Evolutionary conservation across 2,888 invertebrate species (phyloP).

Genomic region (Protonemura montana): DNA sequence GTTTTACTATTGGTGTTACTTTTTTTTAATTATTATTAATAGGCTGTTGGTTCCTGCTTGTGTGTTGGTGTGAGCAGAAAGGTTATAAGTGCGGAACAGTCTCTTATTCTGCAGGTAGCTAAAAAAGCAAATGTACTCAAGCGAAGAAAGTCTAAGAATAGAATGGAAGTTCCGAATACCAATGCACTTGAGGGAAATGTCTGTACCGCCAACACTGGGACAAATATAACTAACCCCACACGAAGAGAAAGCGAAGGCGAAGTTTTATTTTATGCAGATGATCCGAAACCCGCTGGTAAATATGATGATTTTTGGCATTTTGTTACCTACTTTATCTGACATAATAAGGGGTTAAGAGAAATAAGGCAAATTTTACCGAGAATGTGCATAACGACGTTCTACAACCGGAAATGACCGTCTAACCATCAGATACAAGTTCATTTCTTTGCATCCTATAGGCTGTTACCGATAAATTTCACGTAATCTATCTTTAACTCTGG

Average conservation of each 20-base stretch:
- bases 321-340: no score
- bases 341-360: no score
- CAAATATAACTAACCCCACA: conserved; percentile 45
- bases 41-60: conserved; percentile 50
- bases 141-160: conserved; percentile 72
- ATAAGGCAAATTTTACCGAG: no score
- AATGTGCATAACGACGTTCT: no score
- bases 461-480: no score
- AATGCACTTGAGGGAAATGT: conserved; percentile 52
- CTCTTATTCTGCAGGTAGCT: conserved; percentile 75
- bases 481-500: no score
- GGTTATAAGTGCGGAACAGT: conserved; percentile 64
- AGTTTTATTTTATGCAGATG: conserved; percentile 71
- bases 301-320: neutral
- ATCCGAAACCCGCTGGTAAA: conserved; percentile 56
- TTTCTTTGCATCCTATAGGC: no score
- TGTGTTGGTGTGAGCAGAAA: conserved; percentile 54
- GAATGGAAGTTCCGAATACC: conserved; percentile 65
- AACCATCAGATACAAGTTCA: no score
- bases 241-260: conserved; percentile 68
- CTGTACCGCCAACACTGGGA: conserved; percentile 51
- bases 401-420: no score
- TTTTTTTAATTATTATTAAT: neutral
- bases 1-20: neutral
- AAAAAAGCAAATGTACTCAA: conserved; percentile 77